These are phyloP conservation scores for Eurytoma californica DNA, from an alignment of 2,888 invertebrate species.

Conservation along the genomic window DNA sequence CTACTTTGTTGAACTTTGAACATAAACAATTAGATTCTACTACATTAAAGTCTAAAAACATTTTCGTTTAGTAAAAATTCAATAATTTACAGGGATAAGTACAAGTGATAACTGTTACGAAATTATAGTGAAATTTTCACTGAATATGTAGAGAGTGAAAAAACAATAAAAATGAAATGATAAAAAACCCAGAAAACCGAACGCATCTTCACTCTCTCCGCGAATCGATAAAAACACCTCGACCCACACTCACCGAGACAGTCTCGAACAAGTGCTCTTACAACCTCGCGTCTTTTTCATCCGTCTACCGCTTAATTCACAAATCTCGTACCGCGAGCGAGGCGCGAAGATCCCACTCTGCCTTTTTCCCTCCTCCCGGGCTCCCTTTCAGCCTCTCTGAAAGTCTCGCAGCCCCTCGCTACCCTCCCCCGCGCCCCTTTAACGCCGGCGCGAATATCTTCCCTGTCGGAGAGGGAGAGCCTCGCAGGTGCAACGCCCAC, in stretches of 20 bases:
- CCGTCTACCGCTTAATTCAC: slow-evolving; percentile 41
- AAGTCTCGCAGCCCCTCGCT: background rate
- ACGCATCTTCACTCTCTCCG: background rate
- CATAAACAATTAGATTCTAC: too few species aligned
- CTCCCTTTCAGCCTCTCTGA: slow-evolving; percentile 16
- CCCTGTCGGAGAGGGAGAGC: background rate
- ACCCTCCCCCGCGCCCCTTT: slow-evolving; percentile 13
- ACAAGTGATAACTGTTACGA: too few species aligned
- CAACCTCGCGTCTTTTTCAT: too few species aligned
- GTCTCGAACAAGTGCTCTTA: too few species aligned
- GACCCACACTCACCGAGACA: background rate
- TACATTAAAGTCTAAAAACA: too few species aligned
- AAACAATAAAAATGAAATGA: too few species aligned
- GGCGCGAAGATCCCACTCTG: slow-evolving; percentile 42
- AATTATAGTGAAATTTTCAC: too few species aligned
- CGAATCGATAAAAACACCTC: slow-evolving; percentile 17
- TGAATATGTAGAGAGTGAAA: too few species aligned
- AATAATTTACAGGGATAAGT: too few species aligned
- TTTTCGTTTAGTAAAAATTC: too few species aligned
- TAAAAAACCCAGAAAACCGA: background rate
- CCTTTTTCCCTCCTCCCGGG: background rate
- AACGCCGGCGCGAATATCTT: slow-evolving; percentile 3
- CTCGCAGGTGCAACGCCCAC: slow-evolving; percentile 9
- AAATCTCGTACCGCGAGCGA: slow-evolving; percentile 34
- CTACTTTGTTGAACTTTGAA: too few species aligned